Evolutionary conservation across 2,888 invertebrate species (phyloP), one percentile per base, ranked within the genome.

Genomic region (Melieria omissa): DNA sequence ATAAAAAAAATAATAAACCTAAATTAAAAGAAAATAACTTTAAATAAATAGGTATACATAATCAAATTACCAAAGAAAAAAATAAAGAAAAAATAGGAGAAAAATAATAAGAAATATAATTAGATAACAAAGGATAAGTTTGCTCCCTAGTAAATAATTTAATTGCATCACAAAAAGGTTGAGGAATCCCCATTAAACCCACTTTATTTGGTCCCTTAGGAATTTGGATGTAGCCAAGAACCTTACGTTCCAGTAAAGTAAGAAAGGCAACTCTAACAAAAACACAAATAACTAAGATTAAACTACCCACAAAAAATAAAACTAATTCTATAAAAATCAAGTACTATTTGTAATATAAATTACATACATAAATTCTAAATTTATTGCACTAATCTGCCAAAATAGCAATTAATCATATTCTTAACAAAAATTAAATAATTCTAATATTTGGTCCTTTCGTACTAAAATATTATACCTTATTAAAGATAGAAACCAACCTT

Each of bases 401-500:
- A 90, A 89, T 89, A 90, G 88, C 78, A 75, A 78, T 82, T 82
- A 82, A 74, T 80, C 70, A 79, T 74, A 81, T 82, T 83, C 81
- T 79, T 81, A 84, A 83, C 78, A 84, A 85, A 88, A 87, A 78
- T 80, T 76, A 75, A 73, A 79, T 80, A 76, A 89, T 89, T 88
- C 83, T 82, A 87, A 89, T 89, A 89, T 87, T 88, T 88, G 88
- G 89, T 93, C 92, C 92, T 93, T 93, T 93, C 92, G 92, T 93
- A 93, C 92, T 92, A 92, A 90, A 90, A 89, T 88, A 89, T 89
- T 85, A 82, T 80, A 82, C 74, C 78, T 84, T 76, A 85, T 87
- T 90, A 90, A 91, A 92, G 92, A 93, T 93, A 93, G 91, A 93
- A 93, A 91, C 93, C 92, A 91, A 93, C 92, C 93, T 29, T 93